Evolutionary conservation across 30 jellyfish, hydroid and myxozoan genomes (phyloP).

Genomic region (Pelagia noctiluca): DNA sequence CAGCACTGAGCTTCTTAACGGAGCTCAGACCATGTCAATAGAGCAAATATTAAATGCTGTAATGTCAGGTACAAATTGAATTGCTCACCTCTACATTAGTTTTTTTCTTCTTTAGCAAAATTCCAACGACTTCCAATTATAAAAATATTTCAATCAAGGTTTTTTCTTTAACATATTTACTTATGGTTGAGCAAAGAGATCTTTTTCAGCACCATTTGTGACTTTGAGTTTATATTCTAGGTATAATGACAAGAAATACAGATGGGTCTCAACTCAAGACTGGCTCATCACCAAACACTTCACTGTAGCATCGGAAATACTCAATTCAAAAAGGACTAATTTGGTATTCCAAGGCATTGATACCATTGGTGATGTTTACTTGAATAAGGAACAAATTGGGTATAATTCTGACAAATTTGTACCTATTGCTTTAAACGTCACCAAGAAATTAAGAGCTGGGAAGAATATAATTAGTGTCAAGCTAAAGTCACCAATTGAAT

Average conservation of each 20-base stretch:
- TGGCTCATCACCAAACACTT: slow-evolving; percentile 36
- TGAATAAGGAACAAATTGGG: slow-evolving; percentile 68
- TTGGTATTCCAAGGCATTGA: slow-evolving; percentile 75
- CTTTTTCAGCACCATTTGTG: too few relatives aligned
- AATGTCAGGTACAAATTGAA: too few relatives aligned
- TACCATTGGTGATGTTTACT: slow-evolving; percentile 63
- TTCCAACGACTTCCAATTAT: too few relatives aligned
- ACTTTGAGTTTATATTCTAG: too few relatives aligned
- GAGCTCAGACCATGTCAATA: too few relatives aligned
- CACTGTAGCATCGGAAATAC: not conserved
- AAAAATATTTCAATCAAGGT: too few relatives aligned
- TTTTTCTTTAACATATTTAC: too few relatives aligned
- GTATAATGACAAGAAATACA: slow-evolving; percentile 46
- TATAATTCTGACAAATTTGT: slow-evolving; percentile 62
- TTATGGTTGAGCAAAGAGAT: too few relatives aligned
- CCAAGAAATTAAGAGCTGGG: slow-evolving; percentile 12
- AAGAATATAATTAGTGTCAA: slow-evolving; percentile 48
- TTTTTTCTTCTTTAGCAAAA: too few relatives aligned
- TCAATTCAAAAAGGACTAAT: not conserved
- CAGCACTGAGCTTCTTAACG: too few relatives aligned
- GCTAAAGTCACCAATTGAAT: slow-evolving; percentile 64
- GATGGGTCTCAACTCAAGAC: slow-evolving; percentile 53
- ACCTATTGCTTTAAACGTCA: slow-evolving; percentile 30
- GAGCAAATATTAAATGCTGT: too few relatives aligned
- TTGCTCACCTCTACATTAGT: too few relatives aligned